Percentiles rank a stretch among this genome's conserved stretches.
Conservation (phyloP, 2,797 vertebrate genomes). For the Mus caroli region DNA sequence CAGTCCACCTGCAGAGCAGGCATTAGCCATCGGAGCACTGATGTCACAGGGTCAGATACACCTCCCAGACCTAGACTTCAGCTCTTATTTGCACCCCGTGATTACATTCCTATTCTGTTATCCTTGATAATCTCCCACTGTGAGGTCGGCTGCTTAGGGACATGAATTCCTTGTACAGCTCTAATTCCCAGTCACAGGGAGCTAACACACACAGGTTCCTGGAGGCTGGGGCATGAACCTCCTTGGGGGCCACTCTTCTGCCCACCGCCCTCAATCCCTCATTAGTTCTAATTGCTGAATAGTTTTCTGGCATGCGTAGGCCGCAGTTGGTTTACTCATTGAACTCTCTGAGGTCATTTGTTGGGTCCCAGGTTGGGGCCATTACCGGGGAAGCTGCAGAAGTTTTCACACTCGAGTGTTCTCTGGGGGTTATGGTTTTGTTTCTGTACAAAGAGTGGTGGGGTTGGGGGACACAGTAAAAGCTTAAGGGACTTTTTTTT, state of each 20-base stretch:
- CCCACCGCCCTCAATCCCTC: accelerated
- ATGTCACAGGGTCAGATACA: neutral
- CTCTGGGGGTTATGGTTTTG: neutral
- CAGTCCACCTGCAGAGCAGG: neutral
- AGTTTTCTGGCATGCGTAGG: accelerated
- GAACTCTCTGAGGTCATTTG: accelerated
- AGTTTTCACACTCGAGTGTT: accelerated
- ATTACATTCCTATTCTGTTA: neutral
- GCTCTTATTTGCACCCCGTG: neutral
- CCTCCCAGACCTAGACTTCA: neutral
- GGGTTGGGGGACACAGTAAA: neutral
- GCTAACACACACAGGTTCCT: neutral
- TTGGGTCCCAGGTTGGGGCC: neutral
- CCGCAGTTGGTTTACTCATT: neutral
- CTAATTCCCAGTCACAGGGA: neutral
- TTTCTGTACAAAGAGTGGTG: neutral
- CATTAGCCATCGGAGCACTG: neutral
- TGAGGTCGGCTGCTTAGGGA: neutral
- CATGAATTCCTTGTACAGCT: neutral
- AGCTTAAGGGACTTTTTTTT: too few relatives aligned
- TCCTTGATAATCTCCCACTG: neutral
- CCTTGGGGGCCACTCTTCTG: neutral
- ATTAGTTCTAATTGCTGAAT: neutral
- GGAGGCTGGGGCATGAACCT: neutral
- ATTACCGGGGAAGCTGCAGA: neutral